Evolutionary conservation across 1,140 invertebrate species (phyloP).

Genomic region (Meloidogyne chitwoodi): DNA sequence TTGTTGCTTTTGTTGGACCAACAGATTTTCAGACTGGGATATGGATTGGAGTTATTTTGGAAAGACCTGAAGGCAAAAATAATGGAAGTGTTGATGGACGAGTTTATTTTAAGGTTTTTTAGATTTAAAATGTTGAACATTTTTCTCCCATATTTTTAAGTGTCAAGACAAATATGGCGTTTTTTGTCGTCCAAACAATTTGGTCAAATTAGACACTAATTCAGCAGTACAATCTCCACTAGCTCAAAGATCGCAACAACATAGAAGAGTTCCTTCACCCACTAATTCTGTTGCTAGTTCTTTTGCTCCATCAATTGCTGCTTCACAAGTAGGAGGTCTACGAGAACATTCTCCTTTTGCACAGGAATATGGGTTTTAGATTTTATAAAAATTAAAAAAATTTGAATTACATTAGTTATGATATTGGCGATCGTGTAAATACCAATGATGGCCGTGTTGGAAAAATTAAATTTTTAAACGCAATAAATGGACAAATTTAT

Average conservation of each 20-base stretch:
- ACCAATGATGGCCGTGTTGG: constrained; percentile 41
- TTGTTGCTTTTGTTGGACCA: constrained; percentile 92
- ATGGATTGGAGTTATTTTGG: constrained; percentile 92
- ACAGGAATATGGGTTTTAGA: constrained; percentile 34
- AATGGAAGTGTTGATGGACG: constrained; percentile 88
- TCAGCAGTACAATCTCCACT: background rate
- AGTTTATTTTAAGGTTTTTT: constrained; percentile 70
- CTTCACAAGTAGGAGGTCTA: constrained; percentile 5
- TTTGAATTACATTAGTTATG: constrained; percentile 32
- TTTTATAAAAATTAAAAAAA: constrained; percentile 10
- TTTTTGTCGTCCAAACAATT: constrained; percentile 44
- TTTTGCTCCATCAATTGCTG: constrained; percentile 33
- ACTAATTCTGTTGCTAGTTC: constrained; percentile 21
- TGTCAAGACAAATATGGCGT: constrained; percentile 35
- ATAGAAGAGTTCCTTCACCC: constrained; percentile 19
- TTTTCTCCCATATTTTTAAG: constrained; percentile 7
- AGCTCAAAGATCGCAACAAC: background rate
- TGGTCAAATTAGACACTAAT: constrained; percentile 18
- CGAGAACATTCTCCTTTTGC: constrained; percentile 31
- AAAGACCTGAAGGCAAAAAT: constrained; percentile 92
- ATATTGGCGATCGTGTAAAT: constrained; percentile 45
- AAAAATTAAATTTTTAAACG: constrained; percentile 49
- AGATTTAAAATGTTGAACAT: constrained; percentile 24
- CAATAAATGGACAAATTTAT: constrained; percentile 64
- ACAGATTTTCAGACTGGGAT: constrained; percentile 85